Percentiles rank a stretch among this genome's conserved stretches.
These are phyloP conservation scores for Thalassoma bifasciatum DNA, from an alignment of 2,113 vertebrate genomes.

Conservation along the genomic window DNA sequence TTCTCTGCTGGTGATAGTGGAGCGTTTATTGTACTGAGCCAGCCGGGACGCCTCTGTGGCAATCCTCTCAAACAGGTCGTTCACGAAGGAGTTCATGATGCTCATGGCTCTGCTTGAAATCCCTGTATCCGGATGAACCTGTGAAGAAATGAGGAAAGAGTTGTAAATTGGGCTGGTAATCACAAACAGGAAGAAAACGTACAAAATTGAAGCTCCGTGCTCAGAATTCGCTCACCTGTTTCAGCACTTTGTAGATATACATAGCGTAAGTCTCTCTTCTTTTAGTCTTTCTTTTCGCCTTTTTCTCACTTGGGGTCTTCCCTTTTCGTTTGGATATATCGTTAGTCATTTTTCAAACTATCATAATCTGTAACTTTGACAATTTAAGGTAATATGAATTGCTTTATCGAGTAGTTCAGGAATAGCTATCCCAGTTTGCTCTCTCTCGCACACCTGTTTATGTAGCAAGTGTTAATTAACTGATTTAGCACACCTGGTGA, in stretches of 20 bases:
- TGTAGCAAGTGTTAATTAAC: conserved; percentile 48
- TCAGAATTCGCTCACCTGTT: conserved; percentile 74
- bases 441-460: neutral
- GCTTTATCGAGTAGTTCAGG: neutral
- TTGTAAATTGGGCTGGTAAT: neutral
- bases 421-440: neutral
- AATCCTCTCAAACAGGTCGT: conserved; percentile 84
- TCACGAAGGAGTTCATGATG: conserved; percentile 87
- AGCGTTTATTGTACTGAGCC: conserved; percentile 85
- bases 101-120: conserved; percentile 85
- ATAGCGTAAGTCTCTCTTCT: conserved; percentile 83
- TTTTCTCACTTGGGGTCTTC: conserved; percentile 76
- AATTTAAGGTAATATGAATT: neutral
- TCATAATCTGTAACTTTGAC: neutral
- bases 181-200: neutral
- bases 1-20: conserved; percentile 85
- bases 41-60: conserved; percentile 84
- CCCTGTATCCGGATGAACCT: conserved; percentile 85
- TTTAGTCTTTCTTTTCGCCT: conserved; percentile 74
- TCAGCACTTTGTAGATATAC: conserved; percentile 86
- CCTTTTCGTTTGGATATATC: conserved; percentile 82
- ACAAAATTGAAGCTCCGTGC: neutral
- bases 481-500: conserved; percentile 58
- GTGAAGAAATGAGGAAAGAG: rapidly evolving
- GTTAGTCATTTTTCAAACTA: conserved; percentile 68